A percentile compares a stretch with the other conserved stretches of the same genome.
These are phyloP conservation scores for Enteromius thamalakanensis DNA, from an alignment of 2,797 vertebrate species.

Conservation along the genomic window DNA sequence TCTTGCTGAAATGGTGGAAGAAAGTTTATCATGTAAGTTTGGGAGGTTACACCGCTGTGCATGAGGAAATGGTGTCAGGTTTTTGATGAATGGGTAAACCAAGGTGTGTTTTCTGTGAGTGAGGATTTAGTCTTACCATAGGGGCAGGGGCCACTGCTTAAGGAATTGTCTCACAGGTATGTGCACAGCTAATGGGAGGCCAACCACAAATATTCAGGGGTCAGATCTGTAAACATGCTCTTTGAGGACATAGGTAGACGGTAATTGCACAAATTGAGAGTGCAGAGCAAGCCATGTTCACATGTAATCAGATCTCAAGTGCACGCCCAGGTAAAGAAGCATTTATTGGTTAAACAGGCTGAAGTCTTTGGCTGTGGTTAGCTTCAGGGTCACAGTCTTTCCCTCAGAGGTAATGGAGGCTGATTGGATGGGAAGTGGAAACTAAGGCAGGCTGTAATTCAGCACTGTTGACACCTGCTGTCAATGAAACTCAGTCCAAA, in stretches of 20 bases:
- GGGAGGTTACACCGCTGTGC: neutral
- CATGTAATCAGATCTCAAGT: conserved; percentile 28
- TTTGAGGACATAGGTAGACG: conserved; percentile 22
- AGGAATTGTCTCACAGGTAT: conserved; percentile 49
- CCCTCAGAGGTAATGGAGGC: neutral
- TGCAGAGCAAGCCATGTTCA: neutral
- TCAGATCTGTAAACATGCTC: conserved; percentile 39
- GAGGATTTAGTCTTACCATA: conserved; percentile 7
- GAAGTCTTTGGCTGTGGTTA: conserved; percentile 11
- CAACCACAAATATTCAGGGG: conserved; percentile 48
- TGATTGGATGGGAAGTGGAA: conserved; percentile 29
- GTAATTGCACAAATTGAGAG: conserved; percentile 33
- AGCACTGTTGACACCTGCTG: conserved; percentile 40
- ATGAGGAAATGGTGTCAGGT: conserved; percentile 31
- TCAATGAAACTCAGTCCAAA: conserved; percentile 23
- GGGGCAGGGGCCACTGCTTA: neutral
- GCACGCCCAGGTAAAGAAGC: neutral
- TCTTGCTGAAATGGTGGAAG: neutral
- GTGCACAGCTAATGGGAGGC: conserved; percentile 51
- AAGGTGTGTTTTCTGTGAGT: conserved; percentile 30
- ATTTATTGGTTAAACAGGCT: conserved; percentile 12
- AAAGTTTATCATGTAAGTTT: neutral
- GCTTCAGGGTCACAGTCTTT: conserved; percentile 10
- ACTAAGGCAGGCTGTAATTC: conserved; percentile 35
- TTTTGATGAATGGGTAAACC: conserved; percentile 35